These are phyloP conservation scores for Bufo bufo DNA, from an alignment of 2,113 vertebrate genomes.

Conservation along the genomic window DNA sequence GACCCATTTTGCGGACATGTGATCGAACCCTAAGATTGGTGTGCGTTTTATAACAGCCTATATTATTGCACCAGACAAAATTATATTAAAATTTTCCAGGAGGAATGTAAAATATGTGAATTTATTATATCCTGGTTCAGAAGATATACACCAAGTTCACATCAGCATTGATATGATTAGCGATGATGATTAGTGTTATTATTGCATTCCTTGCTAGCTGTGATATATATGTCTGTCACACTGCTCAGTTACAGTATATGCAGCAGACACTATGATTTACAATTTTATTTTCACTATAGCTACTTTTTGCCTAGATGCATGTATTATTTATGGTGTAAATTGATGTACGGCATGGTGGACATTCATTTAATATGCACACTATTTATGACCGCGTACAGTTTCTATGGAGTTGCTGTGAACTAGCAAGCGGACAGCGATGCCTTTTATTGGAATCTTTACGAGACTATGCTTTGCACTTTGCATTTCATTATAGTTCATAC, in stretches of 20 bases:
- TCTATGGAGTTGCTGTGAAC: neutral
- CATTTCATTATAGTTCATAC: neutral
- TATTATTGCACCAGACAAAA: neutral
- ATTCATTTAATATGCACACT: constrained; percentile 14
- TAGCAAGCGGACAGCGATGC: neutral
- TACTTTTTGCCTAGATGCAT: neutral
- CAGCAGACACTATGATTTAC: constrained; percentile 13
- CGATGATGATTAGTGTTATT: neutral
- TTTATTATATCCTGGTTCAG: neutral
- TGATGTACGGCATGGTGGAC: constrained; percentile 6
- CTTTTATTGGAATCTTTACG: constrained; percentile 2
- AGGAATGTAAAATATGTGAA: neutral
- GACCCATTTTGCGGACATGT: neutral
- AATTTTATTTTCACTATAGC: neutral
- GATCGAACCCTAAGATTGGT: no score
- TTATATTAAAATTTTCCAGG: neutral
- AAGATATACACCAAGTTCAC: neutral
- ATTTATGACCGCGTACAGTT: constrained; percentile 3
- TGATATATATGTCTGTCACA: neutral
- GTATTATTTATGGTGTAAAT: constrained; percentile 15
- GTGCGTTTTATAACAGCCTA: no score
- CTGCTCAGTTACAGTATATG: neutral
- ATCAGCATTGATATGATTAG: neutral
- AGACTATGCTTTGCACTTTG: neutral
- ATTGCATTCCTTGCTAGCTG: neutral